These are phyloP conservation scores for Hydrotaea cyrtoneurina DNA, from an alignment of 2,888 invertebrate species.

Conservation along the genomic window DNA sequence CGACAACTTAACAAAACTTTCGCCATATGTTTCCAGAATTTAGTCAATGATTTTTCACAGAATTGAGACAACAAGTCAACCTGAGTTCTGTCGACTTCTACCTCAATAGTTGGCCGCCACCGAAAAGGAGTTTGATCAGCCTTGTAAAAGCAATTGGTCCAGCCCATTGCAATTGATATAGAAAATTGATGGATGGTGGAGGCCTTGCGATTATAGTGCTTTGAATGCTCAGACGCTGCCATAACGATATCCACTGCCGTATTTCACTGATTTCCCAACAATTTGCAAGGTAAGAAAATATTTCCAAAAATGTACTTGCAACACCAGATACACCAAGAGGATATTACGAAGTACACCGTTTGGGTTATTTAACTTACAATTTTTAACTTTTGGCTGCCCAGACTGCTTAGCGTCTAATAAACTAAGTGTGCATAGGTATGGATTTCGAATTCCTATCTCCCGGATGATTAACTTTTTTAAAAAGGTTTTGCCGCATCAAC, in stretches of 20 bases:
- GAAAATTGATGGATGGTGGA: slow-evolving; percentile 34
- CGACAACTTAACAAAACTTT: slow-evolving; percentile 37
- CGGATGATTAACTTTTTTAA: slow-evolving; percentile 11
- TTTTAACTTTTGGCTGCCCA: slow-evolving; percentile 46
- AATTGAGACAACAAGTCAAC: slow-evolving; percentile 1
- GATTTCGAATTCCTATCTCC: slow-evolving; percentile 61
- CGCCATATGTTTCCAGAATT: slow-evolving; percentile 14
- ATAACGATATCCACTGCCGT: slow-evolving; percentile 38
- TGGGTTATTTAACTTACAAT: slow-evolving; percentile 33
- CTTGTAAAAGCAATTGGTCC: slow-evolving; percentile 42
- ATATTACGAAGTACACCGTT: slow-evolving; percentile 42
- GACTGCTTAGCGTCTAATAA: slow-evolving; percentile 34
- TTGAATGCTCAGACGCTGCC: slow-evolving; percentile 38
- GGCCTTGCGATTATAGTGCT: slow-evolving; percentile 52
- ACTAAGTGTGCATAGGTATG: slow-evolving; percentile 28
- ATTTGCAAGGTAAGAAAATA: slow-evolving; percentile 37
- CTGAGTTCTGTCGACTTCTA: background rate
- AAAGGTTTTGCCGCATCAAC: too few species aligned
- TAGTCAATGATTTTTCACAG: slow-evolving; percentile 35
- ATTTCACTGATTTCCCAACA: slow-evolving; percentile 29
- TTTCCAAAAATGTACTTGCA: slow-evolving; percentile 56
- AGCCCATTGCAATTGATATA: slow-evolving; percentile 27
- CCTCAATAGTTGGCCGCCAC: slow-evolving; percentile 23
- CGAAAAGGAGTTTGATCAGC: slow-evolving; percentile 46
- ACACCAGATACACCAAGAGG: slow-evolving; percentile 36